Percentiles rank a stretch among this genome's conserved stretches.
Evolutionary conservation across 2,888 invertebrate species (phyloP).

Genomic region (Rhyacophila evoluta): DNA sequence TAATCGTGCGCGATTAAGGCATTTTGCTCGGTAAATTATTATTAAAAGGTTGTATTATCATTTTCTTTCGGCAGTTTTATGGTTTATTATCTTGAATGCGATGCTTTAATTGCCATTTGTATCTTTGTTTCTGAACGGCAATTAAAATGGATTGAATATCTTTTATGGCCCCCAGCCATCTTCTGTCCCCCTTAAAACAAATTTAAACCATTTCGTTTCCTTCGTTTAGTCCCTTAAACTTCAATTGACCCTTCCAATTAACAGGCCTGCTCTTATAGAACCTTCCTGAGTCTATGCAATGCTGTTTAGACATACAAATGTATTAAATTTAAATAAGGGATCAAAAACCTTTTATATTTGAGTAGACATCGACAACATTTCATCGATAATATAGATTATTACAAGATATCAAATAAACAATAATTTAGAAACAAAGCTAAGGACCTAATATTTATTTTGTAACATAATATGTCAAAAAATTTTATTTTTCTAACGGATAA

Average conservation of each 20-base stretch:
- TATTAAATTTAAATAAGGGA: background rate
- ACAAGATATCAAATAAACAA: too few species aligned
- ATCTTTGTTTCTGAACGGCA: conserved; percentile 36
- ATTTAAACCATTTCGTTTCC: conserved; percentile 28
- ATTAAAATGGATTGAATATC: conserved; percentile 45
- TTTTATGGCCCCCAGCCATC: conserved; percentile 25
- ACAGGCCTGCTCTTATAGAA: conserved; percentile 25
- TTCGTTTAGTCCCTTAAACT: conserved; percentile 31
- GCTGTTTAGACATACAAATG: conserved; percentile 18
- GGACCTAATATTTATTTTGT: too few species aligned
- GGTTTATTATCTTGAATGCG: background rate
- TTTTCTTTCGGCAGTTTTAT: background rate
- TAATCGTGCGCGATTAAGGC: conserved; percentile 1
- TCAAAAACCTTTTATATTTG: background rate
- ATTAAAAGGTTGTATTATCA: background rate
- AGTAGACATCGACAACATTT: too few species aligned
- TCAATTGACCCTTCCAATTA: conserved; percentile 50
- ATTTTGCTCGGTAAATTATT: background rate
- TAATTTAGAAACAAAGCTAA: too few species aligned
- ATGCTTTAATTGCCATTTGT: conserved; percentile 35
- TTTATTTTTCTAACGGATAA: too few species aligned
- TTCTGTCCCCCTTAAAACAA: conserved; percentile 23
- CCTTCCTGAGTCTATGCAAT: background rate
- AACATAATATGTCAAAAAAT: too few species aligned
- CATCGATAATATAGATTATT: too few species aligned